Conservation (phyloP, 2,888 invertebrate genomes). For the Tetramorium bicarinatum region DNA sequence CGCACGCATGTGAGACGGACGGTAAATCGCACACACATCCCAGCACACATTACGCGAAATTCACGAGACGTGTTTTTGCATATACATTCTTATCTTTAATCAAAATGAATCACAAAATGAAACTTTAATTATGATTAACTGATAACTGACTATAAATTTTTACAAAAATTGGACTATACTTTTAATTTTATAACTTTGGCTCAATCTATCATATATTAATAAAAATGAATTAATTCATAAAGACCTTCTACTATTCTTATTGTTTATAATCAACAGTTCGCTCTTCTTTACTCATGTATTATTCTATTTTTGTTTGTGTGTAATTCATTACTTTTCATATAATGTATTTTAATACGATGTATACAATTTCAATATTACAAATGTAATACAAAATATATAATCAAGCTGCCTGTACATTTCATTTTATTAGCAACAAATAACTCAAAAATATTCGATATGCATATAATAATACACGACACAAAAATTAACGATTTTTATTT, state of each 20-base stretch:
- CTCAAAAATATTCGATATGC: background rate
- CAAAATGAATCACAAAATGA: no score
- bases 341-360: background rate
- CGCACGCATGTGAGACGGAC: no score
- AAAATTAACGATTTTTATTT: constrained; percentile 1
- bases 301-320: background rate
- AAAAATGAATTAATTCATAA: background rate
- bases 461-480: background rate
- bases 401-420: background rate
- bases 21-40: no score
- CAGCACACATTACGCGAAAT: no score
- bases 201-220: background rate
- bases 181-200: background rate
- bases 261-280: background rate
- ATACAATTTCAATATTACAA: background rate
- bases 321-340: background rate
- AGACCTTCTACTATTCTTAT: background rate
- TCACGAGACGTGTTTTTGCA: no score
- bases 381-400: constrained; percentile 2
- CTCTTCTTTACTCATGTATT: background rate
- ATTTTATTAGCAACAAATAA: background rate
- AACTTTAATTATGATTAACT: background rate
- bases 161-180: background rate
- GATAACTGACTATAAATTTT: background rate
- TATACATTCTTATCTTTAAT: no score